Base-by-base conservation (phyloP, 2,113 vertebrate species). In the Oryzias melastigma region DNA sequence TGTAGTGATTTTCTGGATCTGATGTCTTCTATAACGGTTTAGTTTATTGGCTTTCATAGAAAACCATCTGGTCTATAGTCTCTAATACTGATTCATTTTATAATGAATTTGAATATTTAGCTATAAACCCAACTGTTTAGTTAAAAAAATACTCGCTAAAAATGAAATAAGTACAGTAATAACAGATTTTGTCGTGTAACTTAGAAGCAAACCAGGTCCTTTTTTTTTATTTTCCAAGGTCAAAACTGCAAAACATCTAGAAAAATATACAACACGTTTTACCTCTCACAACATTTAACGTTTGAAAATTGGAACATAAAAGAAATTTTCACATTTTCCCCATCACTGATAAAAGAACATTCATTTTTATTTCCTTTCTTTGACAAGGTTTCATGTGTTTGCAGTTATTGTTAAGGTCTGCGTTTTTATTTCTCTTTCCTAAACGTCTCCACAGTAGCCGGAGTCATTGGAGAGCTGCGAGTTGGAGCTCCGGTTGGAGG, bases 381-480 rank as follows among this genome's bases (percentile, higher is more conserved):
- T 85, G 77, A 80, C 73, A 78, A 79, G 72, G 73, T 68, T 81
- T 80, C 83, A 83, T 78, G 79, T 64, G 57, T 83, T 87, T 79
- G 71, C 65, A 76, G 64, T 81, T 50, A 45, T 64, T 50, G 58
- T 80, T 77, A 87, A 85, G 89, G 76, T 70, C 77, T 71, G 75
- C 60, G 44, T 47, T 8, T 51, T 27, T 61, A 66, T 48, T 83
- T 78, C 66, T 77, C 14, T 35, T 53, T 65, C 73, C 85, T 80
- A 99, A 85, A 94, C 85, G 0, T 98, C 96, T 72, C 95, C 97
- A 62, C 96, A 98, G 90, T 97, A 98, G 75, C 95, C 93, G 0
- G 96, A 95, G 90, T 97, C 97, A 70, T 96, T 96, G 3, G 96
- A 93, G 69, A 98, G 92, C 22, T 95, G 96, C 29, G 96, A 99